phyloP scores from a whole-genome alignment of 1,140 invertebrate species.

The Tigriopus japonicus region DNA sequence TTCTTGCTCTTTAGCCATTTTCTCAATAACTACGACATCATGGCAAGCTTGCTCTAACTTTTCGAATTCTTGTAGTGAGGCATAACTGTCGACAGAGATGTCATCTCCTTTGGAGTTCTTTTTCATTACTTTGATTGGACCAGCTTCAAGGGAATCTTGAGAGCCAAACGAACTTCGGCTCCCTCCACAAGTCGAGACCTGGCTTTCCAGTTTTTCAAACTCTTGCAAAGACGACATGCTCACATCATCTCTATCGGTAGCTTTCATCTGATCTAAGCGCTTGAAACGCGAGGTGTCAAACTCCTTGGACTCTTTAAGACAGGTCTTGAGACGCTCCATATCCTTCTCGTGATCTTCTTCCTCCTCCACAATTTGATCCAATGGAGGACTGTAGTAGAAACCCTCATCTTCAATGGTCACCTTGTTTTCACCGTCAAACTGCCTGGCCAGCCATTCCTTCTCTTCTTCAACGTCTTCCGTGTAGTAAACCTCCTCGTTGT shows the following conservation, averaged over 20 bases:
- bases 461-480: too few species aligned
- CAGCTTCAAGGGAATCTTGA: neutral
- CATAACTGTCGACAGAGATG: constrained; percentile 67
- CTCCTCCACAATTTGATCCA: neutral
- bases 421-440: too few species aligned
- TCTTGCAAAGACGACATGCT: constrained; percentile 81
- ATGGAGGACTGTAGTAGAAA: neutral
- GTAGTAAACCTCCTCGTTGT: too few species aligned
- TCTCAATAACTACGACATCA: constrained; percentile 57
- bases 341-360: neutral
- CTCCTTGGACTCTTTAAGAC: neutral
- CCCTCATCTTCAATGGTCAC: too few species aligned
- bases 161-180: constrained; percentile 1
- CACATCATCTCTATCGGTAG: constrained; percentile 65
- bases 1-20: constrained; percentile 55
- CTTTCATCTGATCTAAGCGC: too few species aligned
- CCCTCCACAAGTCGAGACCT: constrained; percentile 26
- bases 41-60: constrained; percentile 67
- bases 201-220: constrained; percentile 73
- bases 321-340: neutral
- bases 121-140: neutral
- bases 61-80: constrained; percentile 85
- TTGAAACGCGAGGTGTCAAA: neutral
- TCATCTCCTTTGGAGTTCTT: constrained; percentile 51
- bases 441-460: too few species aligned